Base-by-base conservation (phyloP, 2,888 invertebrate species). In the Acholoe squamosa region DNA sequence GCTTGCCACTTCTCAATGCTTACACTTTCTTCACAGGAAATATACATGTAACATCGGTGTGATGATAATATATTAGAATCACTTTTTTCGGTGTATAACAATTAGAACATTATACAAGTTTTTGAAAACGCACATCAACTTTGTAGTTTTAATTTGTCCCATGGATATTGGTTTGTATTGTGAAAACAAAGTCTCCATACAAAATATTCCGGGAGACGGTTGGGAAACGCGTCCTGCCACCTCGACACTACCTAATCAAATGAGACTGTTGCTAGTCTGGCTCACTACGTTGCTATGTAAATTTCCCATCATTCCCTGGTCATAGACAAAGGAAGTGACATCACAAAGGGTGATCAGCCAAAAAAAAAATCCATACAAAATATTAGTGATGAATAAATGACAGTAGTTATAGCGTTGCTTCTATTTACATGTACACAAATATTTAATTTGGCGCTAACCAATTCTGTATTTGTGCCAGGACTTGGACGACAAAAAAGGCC, bases 401-500 rank as follows among this genome's bases (percentile, higher is more conserved):
- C 61, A 61, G 14, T 61, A n/a, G 43, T 43, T 31, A 28, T 28
- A 31, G 76, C 76, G 16, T 25, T 28, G 76, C 5, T 76, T 76
- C 5, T 61, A 31, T 76, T 76, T 76, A 76, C 76, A 76, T 76
- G 25, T 28, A 76, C 31, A 76, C 31, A 76, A n/a, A 61, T 61
- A 61, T 61, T 61, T 76, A 76, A 76, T 61, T 61, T n/a, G 61
- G 61, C n/a, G 61, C n/a, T n/a, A 61, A n/a, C 61, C 61, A 19
- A 61, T 61, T 61, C n/a, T 43, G 43, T 7, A 5, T 71, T 71
- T 71, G 71, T 71, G 71, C 71, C 71, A 71, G 25, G 71, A 71
- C 71, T 71, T 71, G 71, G 71, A 71, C 71, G 71, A 71, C 28
- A 16, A 71, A 71, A 43, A 71, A 71, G 71, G 71, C 71, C 71